Evolutionary conservation across 2,797 vertebrate genomes (phyloP), one percentile per base, ranked within the genome.

Genomic region (Pseudochaenichthys georgianus): DNA sequence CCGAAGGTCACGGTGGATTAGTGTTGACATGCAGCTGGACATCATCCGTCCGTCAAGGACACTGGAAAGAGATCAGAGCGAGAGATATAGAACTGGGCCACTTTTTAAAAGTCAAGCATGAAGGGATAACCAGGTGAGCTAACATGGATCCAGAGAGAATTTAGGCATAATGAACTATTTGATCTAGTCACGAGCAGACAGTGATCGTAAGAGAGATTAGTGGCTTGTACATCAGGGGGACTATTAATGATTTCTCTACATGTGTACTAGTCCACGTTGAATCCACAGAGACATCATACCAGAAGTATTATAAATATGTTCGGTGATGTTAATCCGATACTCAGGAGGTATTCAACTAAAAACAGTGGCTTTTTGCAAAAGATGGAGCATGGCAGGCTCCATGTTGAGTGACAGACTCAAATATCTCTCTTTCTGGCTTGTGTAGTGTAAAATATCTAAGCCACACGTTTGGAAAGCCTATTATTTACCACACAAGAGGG

Each of bases 1-100:
- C 54, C 80, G 73, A 42, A 73, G 75, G 70, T 81, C 81, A 77
- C 65, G 19, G 61, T 28, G 65, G 74, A 92, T 90, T 87, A 86
- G 73, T 10, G 7, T 42, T n/a, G 54, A 67, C 53, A 54, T 52
- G 45, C 70, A 38, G 66, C 80, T 73, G 68, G 82, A 81, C 70
- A 38, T 48, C 28, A 42, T 57, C 57, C 55, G 28, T 75, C 65
- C 47, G 55, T 80, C 75, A 89, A 88, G 79, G 34, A 69, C 58
- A 51, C 9, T 4, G 13, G 47, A 51, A 12, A 0, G 42, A 62
- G 78, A 81, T 82, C 67, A 79, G 69, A 84, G 34, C 50, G 60
- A 59, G 31, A 63, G 61, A 57, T 9, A 34, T 50, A 74, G 16
- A 57, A 15, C 62, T 65, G 70, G 11, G 28, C 42, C 64, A 54